Percentiles rank a stretch among this genome's conserved stretches.
Conservation (phyloP, 2,888 invertebrate species). For the Oscheius sp. region DNA sequence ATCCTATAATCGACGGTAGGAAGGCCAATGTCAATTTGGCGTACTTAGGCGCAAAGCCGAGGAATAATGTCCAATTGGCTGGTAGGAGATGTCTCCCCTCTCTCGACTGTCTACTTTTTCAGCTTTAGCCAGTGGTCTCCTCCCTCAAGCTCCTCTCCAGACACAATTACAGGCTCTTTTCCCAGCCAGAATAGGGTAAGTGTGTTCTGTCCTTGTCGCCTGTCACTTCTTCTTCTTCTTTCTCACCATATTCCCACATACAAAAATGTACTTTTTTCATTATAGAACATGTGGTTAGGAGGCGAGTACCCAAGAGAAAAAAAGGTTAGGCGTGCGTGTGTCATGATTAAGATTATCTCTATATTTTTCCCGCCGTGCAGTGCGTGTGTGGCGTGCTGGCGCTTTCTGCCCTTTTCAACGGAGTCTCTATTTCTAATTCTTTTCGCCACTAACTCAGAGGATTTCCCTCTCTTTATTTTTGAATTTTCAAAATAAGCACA, state of each 20-base stretch:
- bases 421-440: constrained; percentile 23
- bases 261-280: background rate
- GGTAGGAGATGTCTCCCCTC: constrained; percentile 47
- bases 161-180: constrained; percentile 66
- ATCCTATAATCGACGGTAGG: constrained; percentile 96
- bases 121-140: constrained; percentile 60
- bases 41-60: constrained; percentile 94
- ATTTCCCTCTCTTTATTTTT: background rate
- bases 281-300: constrained; percentile 25
- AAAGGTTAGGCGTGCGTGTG: constrained; percentile 34
- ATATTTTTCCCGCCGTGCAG: constrained; percentile 27
- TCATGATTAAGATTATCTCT: background rate
- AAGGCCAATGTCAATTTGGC: constrained; percentile 98
- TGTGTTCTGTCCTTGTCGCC: constrained; percentile 22
- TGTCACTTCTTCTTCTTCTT: constrained; percentile 6
- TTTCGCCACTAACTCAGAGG: constrained; percentile 28
- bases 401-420: constrained; percentile 14
- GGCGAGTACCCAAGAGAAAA: background rate
- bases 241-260: background rate
- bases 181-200: constrained; percentile 59
- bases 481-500: background rate
- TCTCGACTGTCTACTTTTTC: constrained; percentile 37
- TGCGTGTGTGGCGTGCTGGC: constrained; percentile 33
- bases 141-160: constrained; percentile 61
- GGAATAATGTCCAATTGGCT: constrained; percentile 75